Evolutionary conservation across 2,888 invertebrate species (phyloP).

Genomic region (Lapara coniferarum): DNA sequence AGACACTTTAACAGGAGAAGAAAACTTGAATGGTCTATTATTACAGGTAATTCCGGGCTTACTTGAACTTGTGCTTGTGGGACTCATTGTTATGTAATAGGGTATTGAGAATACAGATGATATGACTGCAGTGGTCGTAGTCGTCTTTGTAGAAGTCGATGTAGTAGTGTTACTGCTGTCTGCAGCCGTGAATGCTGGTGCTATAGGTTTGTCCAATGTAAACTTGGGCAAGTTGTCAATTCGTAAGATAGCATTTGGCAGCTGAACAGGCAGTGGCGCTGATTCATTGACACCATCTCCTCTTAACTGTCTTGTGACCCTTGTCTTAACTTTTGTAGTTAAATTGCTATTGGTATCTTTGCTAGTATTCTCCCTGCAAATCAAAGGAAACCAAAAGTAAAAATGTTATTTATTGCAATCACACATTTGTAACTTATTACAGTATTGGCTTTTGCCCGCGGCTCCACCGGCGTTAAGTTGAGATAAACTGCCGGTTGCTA

Average conservation of each 20-base stretch:
- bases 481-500: no score
- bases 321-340: conserved; percentile 61
- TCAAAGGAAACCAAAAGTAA: conserved; percentile 28
- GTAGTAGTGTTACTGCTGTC: neutral
- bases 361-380: conserved; percentile 49
- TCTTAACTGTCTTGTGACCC: conserved; percentile 51
- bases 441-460: no score
- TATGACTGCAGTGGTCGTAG: conserved; percentile 9
- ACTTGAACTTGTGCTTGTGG: conserved; percentile 34
- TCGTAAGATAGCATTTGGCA: conserved; percentile 59
- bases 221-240: conserved; percentile 68
- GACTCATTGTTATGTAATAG: conserved; percentile 24
- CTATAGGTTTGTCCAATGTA: conserved; percentile 42
- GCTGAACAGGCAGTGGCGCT: conserved; percentile 45
- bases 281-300: conserved; percentile 43
- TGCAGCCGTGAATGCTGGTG: neutral
- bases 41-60: conserved; percentile 42
- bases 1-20: conserved; percentile 57
- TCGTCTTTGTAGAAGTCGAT: neutral
- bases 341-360: conserved; percentile 45
- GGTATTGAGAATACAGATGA: conserved; percentile 21
- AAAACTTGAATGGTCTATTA: conserved; percentile 54
- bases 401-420: neutral
- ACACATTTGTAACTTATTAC: neutral
- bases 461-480: no score